These are phyloP conservation scores for Natator depressus DNA, from an alignment of 2,113 vertebrate species.

Conservation along the genomic window DNA sequence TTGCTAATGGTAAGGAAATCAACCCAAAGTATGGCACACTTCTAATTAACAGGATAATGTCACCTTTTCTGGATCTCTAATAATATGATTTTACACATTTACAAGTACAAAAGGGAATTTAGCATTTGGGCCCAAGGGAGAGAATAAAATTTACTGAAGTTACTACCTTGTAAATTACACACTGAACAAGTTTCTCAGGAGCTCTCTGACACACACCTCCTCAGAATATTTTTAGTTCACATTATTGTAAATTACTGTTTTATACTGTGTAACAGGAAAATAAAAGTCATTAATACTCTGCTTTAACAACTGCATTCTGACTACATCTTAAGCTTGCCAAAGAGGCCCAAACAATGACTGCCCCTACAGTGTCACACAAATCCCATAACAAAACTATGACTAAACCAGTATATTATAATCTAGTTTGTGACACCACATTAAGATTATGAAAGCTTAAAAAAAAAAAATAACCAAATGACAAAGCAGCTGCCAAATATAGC, in stretches of 20 bases:
- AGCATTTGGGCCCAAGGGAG: background rate
- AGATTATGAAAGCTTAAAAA: constrained; percentile 8
- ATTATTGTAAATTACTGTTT: constrained; percentile 7
- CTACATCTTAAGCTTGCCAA: background rate
- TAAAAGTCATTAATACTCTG: background rate
- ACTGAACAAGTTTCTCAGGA: background rate
- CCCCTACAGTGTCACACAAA: background rate
- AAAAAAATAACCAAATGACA: constrained; percentile 7
- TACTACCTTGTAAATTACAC: constrained; percentile 6
- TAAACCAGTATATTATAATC: constrained; percentile 30
- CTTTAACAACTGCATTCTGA: background rate
- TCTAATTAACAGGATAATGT: constrained; percentile 40
- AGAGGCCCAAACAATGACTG: background rate
- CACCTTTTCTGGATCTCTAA: constrained; percentile 16
- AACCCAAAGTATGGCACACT: constrained; percentile 18
- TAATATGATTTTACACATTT: constrained; percentile 7
- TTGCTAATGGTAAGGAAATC: constrained; percentile 25
- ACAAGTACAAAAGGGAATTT: background rate
- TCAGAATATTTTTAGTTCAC: constrained; percentile 25
- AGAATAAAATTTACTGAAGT: constrained; percentile 25
- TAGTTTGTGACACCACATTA: constrained; percentile 29
- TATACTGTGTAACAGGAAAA: background rate
- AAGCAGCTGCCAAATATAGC: constrained; percentile 79
- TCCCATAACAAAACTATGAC: constrained; percentile 7
- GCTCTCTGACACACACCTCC: background rate